These are phyloP conservation scores for Aphelenchoides besseyi DNA, from an alignment of 1,140 invertebrate species.

Conservation along the genomic window DNA sequence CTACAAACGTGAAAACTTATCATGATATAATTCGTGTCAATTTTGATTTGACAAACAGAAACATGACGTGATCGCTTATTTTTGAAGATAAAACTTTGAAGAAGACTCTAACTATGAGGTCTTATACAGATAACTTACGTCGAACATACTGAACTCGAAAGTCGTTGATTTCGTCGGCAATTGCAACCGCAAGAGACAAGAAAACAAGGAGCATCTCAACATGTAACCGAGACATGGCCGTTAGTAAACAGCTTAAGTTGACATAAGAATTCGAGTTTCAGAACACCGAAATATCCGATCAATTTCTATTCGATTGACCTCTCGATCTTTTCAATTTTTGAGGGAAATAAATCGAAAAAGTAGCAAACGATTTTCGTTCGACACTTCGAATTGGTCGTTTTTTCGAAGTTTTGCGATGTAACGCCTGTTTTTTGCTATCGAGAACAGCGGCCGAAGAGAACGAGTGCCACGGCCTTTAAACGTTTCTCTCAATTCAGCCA, in stretches of 20 bases:
- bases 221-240: too few species aligned
- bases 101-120: neutral
- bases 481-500: neutral
- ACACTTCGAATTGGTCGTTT: neutral
- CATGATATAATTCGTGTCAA: neutral
- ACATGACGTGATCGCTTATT: neutral
- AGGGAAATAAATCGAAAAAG: too few species aligned
- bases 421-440: neutral
- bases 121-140: neutral
- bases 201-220: neutral
- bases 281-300: too few species aligned
- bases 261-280: too few species aligned
- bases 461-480: neutral
- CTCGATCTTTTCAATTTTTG: neutral
- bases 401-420: neutral
- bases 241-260: too few species aligned
- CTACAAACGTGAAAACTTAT: constrained; percentile 3
- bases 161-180: neutral
- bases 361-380: too few species aligned
- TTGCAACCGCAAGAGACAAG: too few species aligned
- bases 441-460: neutral
- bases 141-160: neutral
- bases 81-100: neutral
- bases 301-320: neutral
- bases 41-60: constrained; percentile 4